phyloP scores from a whole-genome alignment of 2,888 invertebrate species.

The Aleiodes alternator region DNA sequence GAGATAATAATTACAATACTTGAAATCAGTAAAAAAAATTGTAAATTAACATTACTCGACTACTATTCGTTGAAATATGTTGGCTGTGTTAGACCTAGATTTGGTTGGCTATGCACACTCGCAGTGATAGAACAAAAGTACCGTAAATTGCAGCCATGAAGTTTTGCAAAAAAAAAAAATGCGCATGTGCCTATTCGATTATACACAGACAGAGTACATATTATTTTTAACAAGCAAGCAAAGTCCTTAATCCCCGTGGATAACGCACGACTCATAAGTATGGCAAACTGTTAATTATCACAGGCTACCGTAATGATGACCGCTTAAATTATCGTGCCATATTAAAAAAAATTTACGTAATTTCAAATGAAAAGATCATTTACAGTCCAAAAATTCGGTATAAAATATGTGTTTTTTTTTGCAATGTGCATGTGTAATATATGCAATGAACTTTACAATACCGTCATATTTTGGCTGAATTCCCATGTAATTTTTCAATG shows the following conservation, averaged over 20 bases:
- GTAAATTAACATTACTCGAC: not conserved
- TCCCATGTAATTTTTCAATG: constrained; percentile 13
- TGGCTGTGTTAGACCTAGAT: constrained; percentile 63
- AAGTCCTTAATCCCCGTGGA: too few species aligned
- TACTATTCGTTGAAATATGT: constrained; percentile 38
- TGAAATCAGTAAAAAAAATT: not conserved
- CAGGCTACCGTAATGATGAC: constrained; percentile 74
- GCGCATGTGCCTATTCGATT: constrained; percentile 60
- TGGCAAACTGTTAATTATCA: constrained; percentile 72
- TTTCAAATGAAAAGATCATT: constrained; percentile 48
- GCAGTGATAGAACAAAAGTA: constrained; percentile 67
- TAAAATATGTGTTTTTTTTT: not conserved
- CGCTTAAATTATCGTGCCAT: constrained; percentile 46
- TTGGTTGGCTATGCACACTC: constrained; percentile 46
- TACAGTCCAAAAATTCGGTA: not conserved
- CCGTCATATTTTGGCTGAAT: too few species aligned
- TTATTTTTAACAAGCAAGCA: constrained; percentile 66
- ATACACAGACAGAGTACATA: constrained; percentile 59
- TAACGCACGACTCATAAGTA: too few species aligned
- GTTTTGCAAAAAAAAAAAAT: constrained; percentile 63
- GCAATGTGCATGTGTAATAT: not conserved
- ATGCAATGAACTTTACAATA: too few species aligned
- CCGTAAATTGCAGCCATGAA: constrained; percentile 61
- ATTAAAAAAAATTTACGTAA: too few species aligned
- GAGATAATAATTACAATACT: too few species aligned